Conservation (phyloP, 2,797 vertebrate species). For the Valencia hispanica region DNA sequence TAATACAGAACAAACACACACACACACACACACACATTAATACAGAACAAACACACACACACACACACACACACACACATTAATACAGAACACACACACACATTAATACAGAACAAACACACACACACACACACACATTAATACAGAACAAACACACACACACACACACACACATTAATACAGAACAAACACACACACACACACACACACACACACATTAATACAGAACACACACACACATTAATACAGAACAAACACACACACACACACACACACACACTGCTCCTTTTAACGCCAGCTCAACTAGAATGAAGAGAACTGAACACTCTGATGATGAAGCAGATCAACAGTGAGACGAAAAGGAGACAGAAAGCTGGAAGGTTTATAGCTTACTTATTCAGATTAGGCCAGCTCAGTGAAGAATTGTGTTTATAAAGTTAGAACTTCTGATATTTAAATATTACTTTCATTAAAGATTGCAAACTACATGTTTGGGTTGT, state of each 20-base stretch:
- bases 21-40: conserved; percentile 47
- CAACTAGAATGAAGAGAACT: conserved; percentile 56
- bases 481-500: background rate
- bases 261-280: conserved; percentile 40
- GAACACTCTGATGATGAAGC: conserved; percentile 55
- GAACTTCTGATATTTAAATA: background rate
- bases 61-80: conserved; percentile 44
- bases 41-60: conserved; percentile 34
- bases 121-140: conserved; percentile 34
- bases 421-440: background rate
- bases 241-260: too few species aligned
- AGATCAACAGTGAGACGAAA: conserved; percentile 56
- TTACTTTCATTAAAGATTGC: background rate
- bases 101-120: too few species aligned
- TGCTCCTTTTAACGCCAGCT: conserved; percentile 62
- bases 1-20: conserved; percentile 46
- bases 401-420: background rate
- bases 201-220: conserved; percentile 51
- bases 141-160: too few species aligned
- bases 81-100: conserved; percentile 35
- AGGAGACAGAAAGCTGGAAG: background rate
- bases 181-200: conserved; percentile 41
- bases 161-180: conserved; percentile 34
- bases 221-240: conserved; percentile 24
- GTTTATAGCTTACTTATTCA: background rate